Base-by-base conservation (phyloP, 2,113 vertebrate genomes). In the Mesitornis unicolor region DNA sequence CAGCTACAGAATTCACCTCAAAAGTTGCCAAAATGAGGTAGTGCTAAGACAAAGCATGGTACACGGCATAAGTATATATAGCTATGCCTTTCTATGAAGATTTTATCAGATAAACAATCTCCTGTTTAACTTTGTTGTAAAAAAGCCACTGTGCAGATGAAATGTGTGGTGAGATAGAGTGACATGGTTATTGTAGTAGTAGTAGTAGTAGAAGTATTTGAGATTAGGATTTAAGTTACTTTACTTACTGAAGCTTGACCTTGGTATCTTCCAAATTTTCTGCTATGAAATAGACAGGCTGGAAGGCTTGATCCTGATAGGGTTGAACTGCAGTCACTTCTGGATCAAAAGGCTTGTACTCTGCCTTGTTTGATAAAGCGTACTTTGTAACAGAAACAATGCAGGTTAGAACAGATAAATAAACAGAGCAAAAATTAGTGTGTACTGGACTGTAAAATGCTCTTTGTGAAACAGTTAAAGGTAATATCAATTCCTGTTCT, bases 251-350 rank as follows among this genome's bases (percentile, higher is more conserved):
- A 87, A 99, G 70, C 92, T 98, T 98, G 40, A 91, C 87, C 92
- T 98, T 99, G 91, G 98, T 98, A 16, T 99, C 98, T 97, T 99
- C 98, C 60, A 99, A 98, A 95, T 97, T 99, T 91, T 99, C 98
- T 38, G 99, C 98, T 82, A 99, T 95, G 83, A 99, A 99, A 95
- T 99, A 99, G 54, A 99, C 94, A 0, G 98, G 97, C 93, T 99
- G 99, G 96, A 98, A 99, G 16, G 97, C 97, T 85, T 98, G 97
- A 92, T 99, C 98, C 93, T 99, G 98, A 64, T 98, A 98, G 2
- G 98, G 97, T 77, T 98, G 98, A 65, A 98, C 76, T 11, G 98
- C 98, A 15, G 97, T 96, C 84, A 98, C 97, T 94, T 99, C 98
- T 5, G 98, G 98, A 89, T 98, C 92, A 77, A 98, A 99, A 4